phyloP scores from a whole-genome alignment of 1,140 invertebrate genomes.

The Atta colombica region DNA sequence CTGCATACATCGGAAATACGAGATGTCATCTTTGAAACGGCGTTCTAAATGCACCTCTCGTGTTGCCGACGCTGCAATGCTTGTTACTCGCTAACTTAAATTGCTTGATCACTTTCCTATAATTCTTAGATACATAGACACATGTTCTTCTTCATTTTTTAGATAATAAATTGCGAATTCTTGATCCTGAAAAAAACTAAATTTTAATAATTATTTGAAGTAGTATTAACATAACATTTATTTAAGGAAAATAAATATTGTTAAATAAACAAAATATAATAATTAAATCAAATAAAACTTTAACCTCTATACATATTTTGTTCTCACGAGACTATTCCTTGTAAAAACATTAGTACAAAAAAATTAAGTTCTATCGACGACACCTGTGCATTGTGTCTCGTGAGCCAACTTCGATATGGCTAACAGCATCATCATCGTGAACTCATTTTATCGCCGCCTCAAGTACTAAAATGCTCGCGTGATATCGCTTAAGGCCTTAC shows the following conservation, averaged over 20 bases:
- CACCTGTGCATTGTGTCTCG: slow-evolving; percentile 43
- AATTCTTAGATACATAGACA: not conserved
- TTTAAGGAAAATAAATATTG: too few relatives aligned
- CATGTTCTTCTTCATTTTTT: not conserved
- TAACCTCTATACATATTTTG: not conserved
- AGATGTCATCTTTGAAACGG: slow-evolving; percentile 31
- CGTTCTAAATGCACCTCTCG: slow-evolving; percentile 9
- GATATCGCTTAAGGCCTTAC: slow-evolving; percentile 39
- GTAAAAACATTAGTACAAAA: not conserved
- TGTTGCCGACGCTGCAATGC: not conserved
- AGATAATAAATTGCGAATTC: too few relatives aligned
- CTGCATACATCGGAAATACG: slow-evolving; percentile 48
- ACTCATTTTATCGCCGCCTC: slow-evolving; percentile 70
- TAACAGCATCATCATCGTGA: slow-evolving; percentile 58
- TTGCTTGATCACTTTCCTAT: not conserved
- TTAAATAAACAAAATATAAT: too few relatives aligned
- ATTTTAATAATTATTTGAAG: too few relatives aligned
- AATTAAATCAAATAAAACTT: not conserved
- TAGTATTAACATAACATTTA: too few relatives aligned
- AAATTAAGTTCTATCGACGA: slow-evolving; percentile 13
- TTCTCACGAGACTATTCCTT: not conserved
- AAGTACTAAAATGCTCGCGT: slow-evolving; percentile 73
- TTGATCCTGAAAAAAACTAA: too few relatives aligned
- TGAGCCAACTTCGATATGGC: slow-evolving; percentile 19
- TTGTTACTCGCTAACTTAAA: not conserved